Conservation (phyloP, 1,140 invertebrate species). For the Protaetia brevitarsis region DNA sequence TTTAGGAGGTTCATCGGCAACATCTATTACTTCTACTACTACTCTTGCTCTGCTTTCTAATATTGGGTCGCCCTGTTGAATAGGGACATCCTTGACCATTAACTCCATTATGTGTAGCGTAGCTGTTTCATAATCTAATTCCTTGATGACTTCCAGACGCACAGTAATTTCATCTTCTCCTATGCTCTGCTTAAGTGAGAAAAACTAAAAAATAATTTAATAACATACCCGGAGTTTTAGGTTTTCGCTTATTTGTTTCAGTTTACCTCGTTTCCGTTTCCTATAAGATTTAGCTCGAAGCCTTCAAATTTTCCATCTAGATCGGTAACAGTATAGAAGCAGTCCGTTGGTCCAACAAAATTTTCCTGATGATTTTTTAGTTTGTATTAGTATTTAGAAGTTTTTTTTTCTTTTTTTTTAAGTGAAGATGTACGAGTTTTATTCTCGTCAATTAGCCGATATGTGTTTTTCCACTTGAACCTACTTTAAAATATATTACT, state of each 20-base stretch:
- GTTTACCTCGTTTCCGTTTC: background rate
- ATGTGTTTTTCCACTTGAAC: too few relatives aligned
- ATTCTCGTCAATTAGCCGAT: too few relatives aligned
- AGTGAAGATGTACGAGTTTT: too few relatives aligned
- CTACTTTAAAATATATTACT: too few relatives aligned
- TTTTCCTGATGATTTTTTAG: slow-evolving; percentile 1
- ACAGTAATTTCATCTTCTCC: background rate
- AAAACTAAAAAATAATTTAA: background rate
- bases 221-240: background rate
- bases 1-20: slow-evolving; percentile 3
- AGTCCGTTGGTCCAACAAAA: background rate
- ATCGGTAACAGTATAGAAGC: background rate
- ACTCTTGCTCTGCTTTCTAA: background rate
- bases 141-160: background rate
- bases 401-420: too few relatives aligned
- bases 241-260: background rate
- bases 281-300: background rate
- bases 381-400: too few relatives aligned
- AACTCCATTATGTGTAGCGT: slow-evolving; percentile 9
- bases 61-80: background rate
- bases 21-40: slow-evolving; percentile 6
- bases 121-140: background rate
- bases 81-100: background rate
- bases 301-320: background rate
- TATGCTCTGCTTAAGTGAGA: background rate